phyloP scores from a whole-genome alignment of 2,888 invertebrate species.

The Xylota segnis region DNA sequence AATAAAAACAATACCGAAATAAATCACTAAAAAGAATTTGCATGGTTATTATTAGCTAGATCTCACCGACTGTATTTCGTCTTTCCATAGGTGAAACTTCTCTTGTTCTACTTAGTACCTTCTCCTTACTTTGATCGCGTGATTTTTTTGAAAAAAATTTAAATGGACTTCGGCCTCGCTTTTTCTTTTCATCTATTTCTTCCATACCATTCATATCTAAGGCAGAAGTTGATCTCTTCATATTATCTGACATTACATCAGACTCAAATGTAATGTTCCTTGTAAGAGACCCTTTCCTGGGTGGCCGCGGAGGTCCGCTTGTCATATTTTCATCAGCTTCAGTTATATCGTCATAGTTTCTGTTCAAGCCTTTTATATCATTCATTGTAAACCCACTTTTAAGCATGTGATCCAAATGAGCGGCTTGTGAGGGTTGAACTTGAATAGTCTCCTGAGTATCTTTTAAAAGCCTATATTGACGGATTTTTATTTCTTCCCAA shows the following conservation, averaged over 20 bases:
- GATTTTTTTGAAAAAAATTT: constrained; percentile 94
- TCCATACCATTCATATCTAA: constrained; percentile 90
- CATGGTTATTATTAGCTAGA: not conserved
- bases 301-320: constrained; percentile 88
- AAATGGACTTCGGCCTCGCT: constrained; percentile 95
- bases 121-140: constrained; percentile 89
- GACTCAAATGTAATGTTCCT: constrained; percentile 85
- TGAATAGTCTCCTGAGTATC: constrained; percentile 87
- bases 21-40: not conserved
- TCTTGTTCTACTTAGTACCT: constrained; percentile 82
- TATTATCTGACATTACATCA: constrained; percentile 82
- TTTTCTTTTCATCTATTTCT: constrained; percentile 89
- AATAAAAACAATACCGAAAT: not conserved
- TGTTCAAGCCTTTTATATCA: constrained; percentile 95
- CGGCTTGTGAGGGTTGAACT: constrained; percentile 84
- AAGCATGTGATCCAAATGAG: constrained; percentile 96
- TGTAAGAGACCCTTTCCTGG: constrained; percentile 90
- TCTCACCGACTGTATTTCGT: constrained; percentile 81
- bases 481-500: constrained; percentile 95
- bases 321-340: constrained; percentile 89
- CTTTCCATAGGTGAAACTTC: constrained; percentile 83
- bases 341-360: constrained; percentile 93
- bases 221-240: constrained; percentile 91
- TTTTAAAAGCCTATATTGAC: constrained; percentile 91
- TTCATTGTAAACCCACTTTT: constrained; percentile 95